A percentile compares a stretch with the other conserved stretches of the same genome.
Conservation (phyloP, 2,797 vertebrate genomes). For the Buceros bicornis region DNA sequence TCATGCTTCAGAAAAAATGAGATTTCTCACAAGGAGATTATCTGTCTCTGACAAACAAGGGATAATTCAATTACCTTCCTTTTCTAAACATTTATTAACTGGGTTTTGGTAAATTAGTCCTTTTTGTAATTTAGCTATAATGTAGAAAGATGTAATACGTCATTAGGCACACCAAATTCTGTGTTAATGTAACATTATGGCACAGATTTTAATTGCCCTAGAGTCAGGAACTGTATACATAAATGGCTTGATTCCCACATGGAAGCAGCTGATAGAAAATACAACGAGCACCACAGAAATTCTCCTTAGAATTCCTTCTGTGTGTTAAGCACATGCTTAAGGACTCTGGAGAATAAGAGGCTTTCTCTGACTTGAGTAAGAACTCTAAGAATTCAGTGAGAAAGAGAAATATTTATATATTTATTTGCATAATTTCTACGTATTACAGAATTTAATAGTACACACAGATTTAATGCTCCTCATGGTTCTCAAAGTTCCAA, state of each 20-base stretch:
- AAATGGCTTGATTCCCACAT: slow-evolving; percentile 44
- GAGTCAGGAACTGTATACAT: slow-evolving; percentile 53
- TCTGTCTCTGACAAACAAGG: slow-evolving; percentile 77
- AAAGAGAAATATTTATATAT: background rate
- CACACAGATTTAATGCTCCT: background rate
- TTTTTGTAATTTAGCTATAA: slow-evolving; percentile 73
- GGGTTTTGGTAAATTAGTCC: slow-evolving; percentile 72
- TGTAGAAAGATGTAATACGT: slow-evolving; percentile 71
- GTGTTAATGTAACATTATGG: slow-evolving; percentile 55
- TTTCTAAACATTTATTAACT: slow-evolving; percentile 76
- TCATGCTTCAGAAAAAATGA: slow-evolving; percentile 81
- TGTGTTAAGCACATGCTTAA: slow-evolving; percentile 1
- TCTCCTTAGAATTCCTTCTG: background rate
- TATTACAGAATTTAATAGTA: background rate
- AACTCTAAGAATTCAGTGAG: background rate
- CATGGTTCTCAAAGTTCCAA: background rate
- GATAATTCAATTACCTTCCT: slow-evolving; percentile 77
- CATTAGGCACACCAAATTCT: slow-evolving; percentile 61
- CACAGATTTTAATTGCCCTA: slow-evolving; percentile 66
- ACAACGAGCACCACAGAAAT: background rate
- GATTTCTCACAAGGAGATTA: slow-evolving; percentile 73
- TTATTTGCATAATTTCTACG: background rate
- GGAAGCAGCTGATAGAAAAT: slow-evolving; percentile 10
- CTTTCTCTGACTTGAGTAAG: background rate
- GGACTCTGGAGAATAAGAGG: background rate